A percentile compares a stretch with the other conserved stretches of the same genome.
phyloP scores from a whole-genome alignment of 1,140 invertebrate species.

The Chionoecetes opilio region DNA sequence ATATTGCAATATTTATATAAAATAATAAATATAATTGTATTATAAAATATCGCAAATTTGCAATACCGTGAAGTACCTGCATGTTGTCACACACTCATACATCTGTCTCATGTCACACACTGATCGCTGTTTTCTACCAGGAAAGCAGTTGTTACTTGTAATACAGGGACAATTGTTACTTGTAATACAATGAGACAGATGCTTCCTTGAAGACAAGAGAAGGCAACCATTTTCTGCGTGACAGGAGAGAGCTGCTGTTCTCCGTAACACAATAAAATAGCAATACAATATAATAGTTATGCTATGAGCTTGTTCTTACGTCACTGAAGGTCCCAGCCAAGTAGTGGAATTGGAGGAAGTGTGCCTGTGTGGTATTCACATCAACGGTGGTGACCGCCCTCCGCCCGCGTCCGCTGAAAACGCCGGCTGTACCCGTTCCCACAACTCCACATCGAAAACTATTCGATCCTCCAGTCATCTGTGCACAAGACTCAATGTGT shows the following conservation, averaged over 20 bases:
- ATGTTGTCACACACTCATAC: too few species aligned
- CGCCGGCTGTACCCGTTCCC: slow-evolving; percentile 84
- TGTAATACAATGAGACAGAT: too few species aligned
- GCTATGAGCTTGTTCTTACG: slow-evolving; percentile 43
- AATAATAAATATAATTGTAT: too few species aligned
- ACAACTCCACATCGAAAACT: slow-evolving; percentile 84
- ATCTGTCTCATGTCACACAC: too few species aligned
- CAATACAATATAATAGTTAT: too few species aligned
- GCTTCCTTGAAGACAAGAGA: not conserved
- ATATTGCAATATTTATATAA: too few species aligned
- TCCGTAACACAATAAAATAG: too few species aligned
- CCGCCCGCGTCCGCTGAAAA: slow-evolving; percentile 83
- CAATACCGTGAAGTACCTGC: too few species aligned
- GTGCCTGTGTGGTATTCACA: slow-evolving; percentile 83
- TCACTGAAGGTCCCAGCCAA: slow-evolving; percentile 76
- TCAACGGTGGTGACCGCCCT: slow-evolving; percentile 83
- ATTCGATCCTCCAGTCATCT: slow-evolving; percentile 82
- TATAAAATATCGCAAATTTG: too few species aligned
- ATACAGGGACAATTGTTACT: too few species aligned
- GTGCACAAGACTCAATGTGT: not conserved
- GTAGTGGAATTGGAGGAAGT: slow-evolving; percentile 79
- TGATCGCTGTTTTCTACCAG: too few species aligned
- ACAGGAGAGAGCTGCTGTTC: not conserved
- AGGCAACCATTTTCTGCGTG: not conserved
- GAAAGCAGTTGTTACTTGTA: too few species aligned